Percentiles rank a stretch among this genome's conserved stretches.
phyloP scores from a whole-genome alignment of 2,888 invertebrate genomes.

The Sceliomorpha sp. region DNA sequence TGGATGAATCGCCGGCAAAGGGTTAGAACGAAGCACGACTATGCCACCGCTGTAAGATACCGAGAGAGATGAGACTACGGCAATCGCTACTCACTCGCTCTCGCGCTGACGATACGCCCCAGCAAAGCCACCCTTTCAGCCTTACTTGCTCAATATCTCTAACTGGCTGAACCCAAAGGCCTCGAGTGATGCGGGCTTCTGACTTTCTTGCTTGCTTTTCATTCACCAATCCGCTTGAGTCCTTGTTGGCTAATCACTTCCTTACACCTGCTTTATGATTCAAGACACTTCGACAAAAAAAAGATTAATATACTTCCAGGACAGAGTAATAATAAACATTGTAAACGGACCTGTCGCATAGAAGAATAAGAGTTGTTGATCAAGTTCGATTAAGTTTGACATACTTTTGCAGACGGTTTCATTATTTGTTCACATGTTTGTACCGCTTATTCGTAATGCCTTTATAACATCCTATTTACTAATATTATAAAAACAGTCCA shows the following conservation, averaged over 20 bases:
- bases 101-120: conserved; percentile 58
- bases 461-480: too few relatives aligned
- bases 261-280: conserved; percentile 38
- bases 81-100: conserved; percentile 44
- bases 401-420: too few relatives aligned
- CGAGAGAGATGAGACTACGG: conserved; percentile 63
- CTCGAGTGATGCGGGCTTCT: conserved; percentile 68
- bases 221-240: conserved; percentile 59
- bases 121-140: conserved; percentile 65
- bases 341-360: too few relatives aligned
- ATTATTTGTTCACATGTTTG: too few relatives aligned
- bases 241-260: conserved; percentile 42
- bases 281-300: conserved; percentile 18
- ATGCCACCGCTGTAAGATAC: conserved; percentile 71
- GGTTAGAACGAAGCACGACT: conserved; percentile 71
- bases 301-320: conserved; percentile 1
- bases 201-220: conserved; percentile 72
- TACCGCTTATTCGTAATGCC: too few relatives aligned
- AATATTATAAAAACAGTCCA: too few relatives aligned
- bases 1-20: conserved; percentile 76
- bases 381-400: too few relatives aligned
- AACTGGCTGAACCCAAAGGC: conserved; percentile 63
- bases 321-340: too few relatives aligned
- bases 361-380: too few relatives aligned
- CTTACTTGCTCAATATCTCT: conserved; percentile 56